Percentiles rank a stretch among this genome's conserved stretches.
Conservation (phyloP, 2,888 invertebrate genomes). For the Cataglyphis rosenhaueri region DNA sequence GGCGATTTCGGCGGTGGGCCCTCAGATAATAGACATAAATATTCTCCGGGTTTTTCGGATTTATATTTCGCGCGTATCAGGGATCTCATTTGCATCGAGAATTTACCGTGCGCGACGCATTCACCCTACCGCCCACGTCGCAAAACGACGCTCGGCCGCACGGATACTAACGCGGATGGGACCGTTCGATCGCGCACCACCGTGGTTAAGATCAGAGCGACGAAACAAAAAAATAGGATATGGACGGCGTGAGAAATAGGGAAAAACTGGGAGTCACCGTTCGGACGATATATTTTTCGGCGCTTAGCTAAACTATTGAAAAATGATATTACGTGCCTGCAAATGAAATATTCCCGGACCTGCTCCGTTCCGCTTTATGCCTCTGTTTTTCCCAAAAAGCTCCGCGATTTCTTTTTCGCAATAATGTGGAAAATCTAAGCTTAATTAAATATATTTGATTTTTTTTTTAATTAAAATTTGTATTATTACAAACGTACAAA, state of each 20-base stretch:
- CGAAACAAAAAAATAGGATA: conserved; percentile 48
- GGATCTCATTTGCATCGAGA: conserved; percentile 83
- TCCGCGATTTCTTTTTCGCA: conserved; percentile 51
- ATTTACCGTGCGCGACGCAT: conserved; percentile 78
- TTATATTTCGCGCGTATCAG: conserved; percentile 83
- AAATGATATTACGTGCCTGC: conserved; percentile 81
- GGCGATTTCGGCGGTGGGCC: conserved; percentile 65
- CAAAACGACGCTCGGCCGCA: conserved; percentile 5
- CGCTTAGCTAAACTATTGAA: conserved; percentile 80
- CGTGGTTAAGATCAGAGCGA: conserved; percentile 27
- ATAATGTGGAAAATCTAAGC: conserved; percentile 16
- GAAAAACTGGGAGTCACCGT: conserved; percentile 67
- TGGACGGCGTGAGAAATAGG: conserved; percentile 68
- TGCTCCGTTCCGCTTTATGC: conserved; percentile 60
- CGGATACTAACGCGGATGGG: background rate
- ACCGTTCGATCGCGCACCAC: conserved; percentile 21
- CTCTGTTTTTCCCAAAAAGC: conserved; percentile 19
- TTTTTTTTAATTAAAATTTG: background rate
- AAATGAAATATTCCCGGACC: conserved; percentile 81
- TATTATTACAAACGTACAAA: background rate
- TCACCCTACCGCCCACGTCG: conserved; percentile 1
- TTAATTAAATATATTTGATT: conserved; percentile 20
- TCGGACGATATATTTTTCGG: conserved; percentile 77
- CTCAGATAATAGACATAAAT: conserved; percentile 84
- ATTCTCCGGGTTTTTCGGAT: conserved; percentile 81